These are phyloP conservation scores for Drosophila atroscutellata DNA, from an alignment of 2,888 invertebrate genomes.

Conservation along the genomic window DNA sequence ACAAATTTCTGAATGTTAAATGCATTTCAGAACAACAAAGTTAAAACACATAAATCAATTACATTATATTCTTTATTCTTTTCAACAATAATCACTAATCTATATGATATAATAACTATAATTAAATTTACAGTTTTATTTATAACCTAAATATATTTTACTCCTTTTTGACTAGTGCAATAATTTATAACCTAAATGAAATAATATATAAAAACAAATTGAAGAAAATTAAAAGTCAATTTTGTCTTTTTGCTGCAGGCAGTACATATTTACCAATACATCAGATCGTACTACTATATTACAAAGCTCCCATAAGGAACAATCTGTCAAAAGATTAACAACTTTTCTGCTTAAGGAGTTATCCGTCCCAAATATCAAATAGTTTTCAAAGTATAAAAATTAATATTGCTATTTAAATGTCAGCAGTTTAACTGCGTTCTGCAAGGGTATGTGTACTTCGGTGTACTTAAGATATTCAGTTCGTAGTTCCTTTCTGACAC, in stretches of 20 bases:
- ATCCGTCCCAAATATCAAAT: not conserved
- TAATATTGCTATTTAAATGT: not conserved
- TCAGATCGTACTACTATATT: not conserved
- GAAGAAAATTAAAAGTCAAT: not conserved
- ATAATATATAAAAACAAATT: not conserved
- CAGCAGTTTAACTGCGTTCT: not conserved
- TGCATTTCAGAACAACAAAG: not conserved
- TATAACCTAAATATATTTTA: not conserved
- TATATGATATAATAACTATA: not conserved
- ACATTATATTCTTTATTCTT: not conserved
- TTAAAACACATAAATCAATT: not conserved
- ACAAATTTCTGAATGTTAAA: not conserved
- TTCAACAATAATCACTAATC: not conserved
- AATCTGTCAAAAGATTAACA: not conserved
- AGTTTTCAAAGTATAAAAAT: not conserved
- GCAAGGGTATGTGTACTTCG: not conserved
- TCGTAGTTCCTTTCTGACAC: slow-evolving; percentile 1
- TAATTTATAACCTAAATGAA: not conserved
- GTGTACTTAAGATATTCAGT: not conserved
- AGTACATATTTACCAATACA: not conserved
- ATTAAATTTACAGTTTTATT: not conserved
- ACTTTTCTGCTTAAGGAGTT: not conserved
- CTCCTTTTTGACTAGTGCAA: not conserved
- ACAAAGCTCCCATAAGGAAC: not conserved
- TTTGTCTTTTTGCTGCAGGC: accelerated